Evolutionary conservation across 2,113 vertebrate genomes (phyloP), one percentile per base, ranked within the genome.

Genomic region (Prietella phreatophila): DNA sequence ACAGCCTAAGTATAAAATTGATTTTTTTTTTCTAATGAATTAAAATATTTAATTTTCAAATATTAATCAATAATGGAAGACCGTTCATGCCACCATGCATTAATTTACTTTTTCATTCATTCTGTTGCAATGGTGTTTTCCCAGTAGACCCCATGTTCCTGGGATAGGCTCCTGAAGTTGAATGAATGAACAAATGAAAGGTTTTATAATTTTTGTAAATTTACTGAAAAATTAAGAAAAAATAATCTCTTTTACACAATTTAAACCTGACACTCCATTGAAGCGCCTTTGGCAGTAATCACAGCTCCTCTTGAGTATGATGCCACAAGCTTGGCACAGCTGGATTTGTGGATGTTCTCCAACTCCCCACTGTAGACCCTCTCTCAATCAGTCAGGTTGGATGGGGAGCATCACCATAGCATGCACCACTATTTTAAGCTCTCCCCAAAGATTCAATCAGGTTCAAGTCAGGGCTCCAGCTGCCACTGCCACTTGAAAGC

Each of bases 341-440:
- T 81, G 79, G 55, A 58, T 81, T 10, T 60, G 55, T 81, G 55
- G 55, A 58, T 36, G 55, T 60, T 81, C 79, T 81, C 79, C 79
- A 58, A 13, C 79, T 58, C 9, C 47, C 55, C 22, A 19, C 79
- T 36, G 79, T 36, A 58, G 79, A 60, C 30, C 30, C 55, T 58
- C 30, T 36, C 20, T 33, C 10, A 19, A 30, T 58, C 55, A 60
- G 55, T 36, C 30, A 58, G 79, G 55, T 81, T 81, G 50, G 50
- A 55, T 30, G n/a, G 30, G 53, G 53, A 81, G 53, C n/a, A 56
- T 81, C 78, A 81, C 78, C 47, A 50, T 50, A 50, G 47, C 47
- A 50, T 33, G n/a, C 78, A 58, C 17, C 33, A 53, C 53, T 81
- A 81, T 81, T 81, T 81, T 33, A 81, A 81, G n/a, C 78, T 81